Evolutionary conservation across 2,888 invertebrate species (phyloP).

Genomic region (Micoletzkya japonica): DNA sequence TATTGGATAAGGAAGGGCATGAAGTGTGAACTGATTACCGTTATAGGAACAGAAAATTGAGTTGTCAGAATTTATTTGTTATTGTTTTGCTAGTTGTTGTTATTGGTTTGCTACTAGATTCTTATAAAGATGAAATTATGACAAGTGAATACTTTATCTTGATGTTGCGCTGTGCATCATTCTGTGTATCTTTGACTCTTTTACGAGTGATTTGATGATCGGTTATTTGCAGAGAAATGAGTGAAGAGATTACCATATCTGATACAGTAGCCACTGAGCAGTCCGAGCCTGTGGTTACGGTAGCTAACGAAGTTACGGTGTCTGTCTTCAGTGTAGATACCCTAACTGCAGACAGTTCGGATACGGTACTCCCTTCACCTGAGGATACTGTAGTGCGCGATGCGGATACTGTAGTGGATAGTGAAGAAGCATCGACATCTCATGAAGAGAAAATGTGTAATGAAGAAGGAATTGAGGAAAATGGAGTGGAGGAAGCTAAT

Average conservation of each 20-base stretch:
- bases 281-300: not conserved
- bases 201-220: not conserved
- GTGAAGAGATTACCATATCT: not conserved
- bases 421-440: not conserved
- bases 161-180: constrained; percentile 6
- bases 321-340: too few relatives aligned
- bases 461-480: not conserved
- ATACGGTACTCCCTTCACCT: constrained; percentile 6
- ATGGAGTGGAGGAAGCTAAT: not conserved
- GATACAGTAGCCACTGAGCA: not conserved
- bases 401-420: not conserved
- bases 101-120: constrained; percentile 6
- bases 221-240: not conserved
- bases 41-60: too few relatives aligned
- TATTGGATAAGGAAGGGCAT: constrained; percentile 30
- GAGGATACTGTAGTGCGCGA: not conserved
- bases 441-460: not conserved
- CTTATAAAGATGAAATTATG: not conserved
- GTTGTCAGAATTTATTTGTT: not conserved
- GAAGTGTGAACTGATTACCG: not conserved
- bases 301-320: not conserved
- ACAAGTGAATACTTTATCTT: not conserved
- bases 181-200: not conserved
- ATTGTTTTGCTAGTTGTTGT: not conserved
- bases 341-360: not conserved